Evolutionary conservation across 2,888 invertebrate genomes (phyloP).

Genomic region (Gymnosoma rotundatum): DNA sequence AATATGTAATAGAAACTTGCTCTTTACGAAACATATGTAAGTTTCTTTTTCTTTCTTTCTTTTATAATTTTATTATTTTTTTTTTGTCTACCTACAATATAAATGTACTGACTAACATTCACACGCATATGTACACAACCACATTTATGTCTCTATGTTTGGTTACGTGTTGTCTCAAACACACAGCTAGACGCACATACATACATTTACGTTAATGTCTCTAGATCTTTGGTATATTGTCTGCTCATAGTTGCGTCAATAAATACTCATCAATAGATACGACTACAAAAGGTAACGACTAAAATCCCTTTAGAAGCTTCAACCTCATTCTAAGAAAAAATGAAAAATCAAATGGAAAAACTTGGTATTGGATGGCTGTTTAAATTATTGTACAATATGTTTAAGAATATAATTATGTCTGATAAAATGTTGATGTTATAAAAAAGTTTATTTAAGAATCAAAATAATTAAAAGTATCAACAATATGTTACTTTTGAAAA

Average conservation of each 20-base stretch:
- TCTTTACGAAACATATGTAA: constrained; percentile 46
- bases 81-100: background rate
- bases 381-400: constrained; percentile 15
- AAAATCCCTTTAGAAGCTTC: constrained; percentile 9
- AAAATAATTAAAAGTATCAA: too few species aligned
- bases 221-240: constrained; percentile 32
- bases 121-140: background rate
- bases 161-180: background rate
- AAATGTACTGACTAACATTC: background rate
- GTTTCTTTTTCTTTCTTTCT: background rate
- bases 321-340: background rate
- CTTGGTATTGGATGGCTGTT: background rate
- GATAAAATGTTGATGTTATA: background rate
- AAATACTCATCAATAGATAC: constrained; percentile 56
- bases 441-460: background rate
- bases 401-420: background rate
- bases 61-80: too few species aligned
- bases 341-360: background rate
- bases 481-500: too few species aligned
- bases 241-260: constrained; percentile 54
- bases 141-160: background rate
- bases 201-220: background rate
- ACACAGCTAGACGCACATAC: background rate
- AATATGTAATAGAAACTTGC: constrained; percentile 32
- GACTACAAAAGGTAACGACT: constrained; percentile 8